These are phyloP conservation scores for Verasper variegatus DNA, from an alignment of 2,113 vertebrate species.

Conservation along the genomic window DNA sequence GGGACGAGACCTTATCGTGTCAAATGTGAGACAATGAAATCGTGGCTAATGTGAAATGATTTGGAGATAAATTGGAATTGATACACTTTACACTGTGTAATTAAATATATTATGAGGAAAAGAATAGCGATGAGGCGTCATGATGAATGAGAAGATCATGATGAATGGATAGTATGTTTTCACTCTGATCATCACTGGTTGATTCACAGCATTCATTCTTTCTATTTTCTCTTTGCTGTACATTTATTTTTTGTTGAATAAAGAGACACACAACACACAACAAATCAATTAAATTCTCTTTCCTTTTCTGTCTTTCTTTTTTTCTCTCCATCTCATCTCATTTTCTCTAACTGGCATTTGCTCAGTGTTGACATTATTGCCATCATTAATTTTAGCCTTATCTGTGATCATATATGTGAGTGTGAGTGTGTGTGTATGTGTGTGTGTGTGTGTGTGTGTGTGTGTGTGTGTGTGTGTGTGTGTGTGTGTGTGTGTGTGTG, in stretches of 20 bases:
- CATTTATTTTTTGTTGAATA: neutral
- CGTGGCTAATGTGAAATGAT: neutral
- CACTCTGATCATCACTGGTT: neutral
- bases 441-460: constrained; percentile 11
- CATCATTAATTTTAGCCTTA: constrained; percentile 58
- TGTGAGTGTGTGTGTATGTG: neutral
- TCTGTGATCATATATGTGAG: neutral
- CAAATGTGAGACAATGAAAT: neutral
- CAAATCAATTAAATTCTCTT: constrained; percentile 24
- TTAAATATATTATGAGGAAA: neutral
- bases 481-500: constrained; percentile 6
- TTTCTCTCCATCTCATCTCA: constrained; percentile 5
- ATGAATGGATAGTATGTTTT: neutral
- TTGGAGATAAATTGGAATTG: neutral
- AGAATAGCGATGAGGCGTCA: neutral
- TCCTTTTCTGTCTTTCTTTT: neutral
- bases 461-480: constrained; percentile 17
- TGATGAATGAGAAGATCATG: neutral
- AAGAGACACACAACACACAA: constrained; percentile 2
- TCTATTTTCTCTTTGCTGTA: neutral
- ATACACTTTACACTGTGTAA: neutral
- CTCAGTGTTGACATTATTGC: constrained; percentile 49
- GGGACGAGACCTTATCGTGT: neutral
- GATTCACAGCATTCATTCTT: constrained; percentile 3
- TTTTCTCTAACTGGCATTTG: constrained; percentile 15